Evolutionary conservation across 1,140 invertebrate species (phyloP).

Genomic region (Drosophila ogumai): DNA sequence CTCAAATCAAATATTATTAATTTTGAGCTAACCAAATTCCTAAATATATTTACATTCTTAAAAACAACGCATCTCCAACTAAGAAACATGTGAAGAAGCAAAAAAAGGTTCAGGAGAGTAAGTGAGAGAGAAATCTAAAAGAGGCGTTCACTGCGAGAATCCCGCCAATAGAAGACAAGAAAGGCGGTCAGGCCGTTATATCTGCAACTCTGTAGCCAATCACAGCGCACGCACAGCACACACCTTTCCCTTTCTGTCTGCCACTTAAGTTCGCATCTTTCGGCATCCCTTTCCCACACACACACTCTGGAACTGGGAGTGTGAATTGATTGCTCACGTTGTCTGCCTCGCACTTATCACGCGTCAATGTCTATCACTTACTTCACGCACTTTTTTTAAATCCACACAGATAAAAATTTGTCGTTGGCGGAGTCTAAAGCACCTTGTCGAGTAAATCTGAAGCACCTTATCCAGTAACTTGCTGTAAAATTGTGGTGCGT

Average conservation of each 20-base stretch:
- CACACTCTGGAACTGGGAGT: constrained; percentile 11
- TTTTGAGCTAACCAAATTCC: not conserved
- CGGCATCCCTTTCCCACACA: constrained; percentile 33
- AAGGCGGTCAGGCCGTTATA: constrained; percentile 17
- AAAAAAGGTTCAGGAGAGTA: not conserved
- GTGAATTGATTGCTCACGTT: constrained; percentile 10
- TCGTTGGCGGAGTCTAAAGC: constrained; percentile 3
- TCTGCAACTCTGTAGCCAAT: constrained; percentile 55
- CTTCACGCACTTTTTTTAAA: constrained; percentile 8
- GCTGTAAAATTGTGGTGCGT: constrained; percentile 3
- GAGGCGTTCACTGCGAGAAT: constrained; percentile 25
- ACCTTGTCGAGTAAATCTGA: constrained; percentile 1
- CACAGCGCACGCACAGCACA: constrained; percentile 36
- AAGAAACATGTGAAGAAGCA: not conserved
- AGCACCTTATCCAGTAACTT: not conserved
- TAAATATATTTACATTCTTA: not conserved
- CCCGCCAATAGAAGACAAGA: constrained; percentile 64
- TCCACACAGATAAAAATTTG: constrained; percentile 22
- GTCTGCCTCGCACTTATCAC: constrained; percentile 3
- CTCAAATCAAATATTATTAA: not conserved
- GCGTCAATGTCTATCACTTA: constrained; percentile 6
- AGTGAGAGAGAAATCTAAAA: not conserved
- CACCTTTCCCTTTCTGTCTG: constrained; percentile 31
- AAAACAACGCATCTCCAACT: not conserved
- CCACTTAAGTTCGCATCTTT: constrained; percentile 36